phyloP scores from a whole-genome alignment of 2,113 vertebrate species.

The Siphamia tubifer region DNA sequence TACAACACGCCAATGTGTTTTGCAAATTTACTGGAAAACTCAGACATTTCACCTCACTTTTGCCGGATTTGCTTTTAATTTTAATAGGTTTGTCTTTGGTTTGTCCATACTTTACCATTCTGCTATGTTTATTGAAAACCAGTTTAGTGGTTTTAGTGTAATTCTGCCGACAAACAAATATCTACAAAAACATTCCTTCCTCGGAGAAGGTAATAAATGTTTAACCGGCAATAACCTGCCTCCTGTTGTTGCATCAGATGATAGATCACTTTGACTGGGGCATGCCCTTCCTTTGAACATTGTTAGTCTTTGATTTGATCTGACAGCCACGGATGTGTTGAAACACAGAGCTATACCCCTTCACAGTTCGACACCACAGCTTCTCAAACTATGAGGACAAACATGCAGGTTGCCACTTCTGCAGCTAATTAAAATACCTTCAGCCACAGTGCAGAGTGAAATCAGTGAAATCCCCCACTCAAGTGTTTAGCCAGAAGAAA shows the following conservation, averaged over 20 bases:
- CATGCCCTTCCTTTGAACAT: constrained; percentile 42
- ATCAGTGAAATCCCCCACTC: constrained; percentile 18
- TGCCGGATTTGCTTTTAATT: too few relatives aligned
- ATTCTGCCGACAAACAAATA: too few relatives aligned
- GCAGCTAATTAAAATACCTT: constrained; percentile 39
- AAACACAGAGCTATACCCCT: constrained; percentile 22
- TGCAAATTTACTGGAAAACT: too few relatives aligned
- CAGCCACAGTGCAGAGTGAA: neutral
- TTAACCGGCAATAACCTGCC: constrained; percentile 42
- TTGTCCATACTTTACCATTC: too few relatives aligned
- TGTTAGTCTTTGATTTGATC: constrained; percentile 51
- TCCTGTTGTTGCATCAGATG: constrained; percentile 41
- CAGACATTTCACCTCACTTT: too few relatives aligned
- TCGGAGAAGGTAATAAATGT: too few relatives aligned
- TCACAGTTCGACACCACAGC: constrained; percentile 34
- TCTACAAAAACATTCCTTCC: too few relatives aligned
- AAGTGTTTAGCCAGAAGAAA: constrained; percentile 6
- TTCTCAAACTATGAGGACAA: constrained; percentile 3
- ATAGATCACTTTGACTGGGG: constrained; percentile 48
- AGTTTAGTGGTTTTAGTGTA: too few relatives aligned
- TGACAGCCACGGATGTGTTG: constrained; percentile 44
- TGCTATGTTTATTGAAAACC: too few relatives aligned
- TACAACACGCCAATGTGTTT: too few relatives aligned
- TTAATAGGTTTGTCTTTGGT: too few relatives aligned
- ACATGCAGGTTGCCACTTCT: constrained; percentile 15